Evolutionary conservation across 2,113 vertebrate genomes (phyloP).

Genomic region (Lophura nycthemera): DNA sequence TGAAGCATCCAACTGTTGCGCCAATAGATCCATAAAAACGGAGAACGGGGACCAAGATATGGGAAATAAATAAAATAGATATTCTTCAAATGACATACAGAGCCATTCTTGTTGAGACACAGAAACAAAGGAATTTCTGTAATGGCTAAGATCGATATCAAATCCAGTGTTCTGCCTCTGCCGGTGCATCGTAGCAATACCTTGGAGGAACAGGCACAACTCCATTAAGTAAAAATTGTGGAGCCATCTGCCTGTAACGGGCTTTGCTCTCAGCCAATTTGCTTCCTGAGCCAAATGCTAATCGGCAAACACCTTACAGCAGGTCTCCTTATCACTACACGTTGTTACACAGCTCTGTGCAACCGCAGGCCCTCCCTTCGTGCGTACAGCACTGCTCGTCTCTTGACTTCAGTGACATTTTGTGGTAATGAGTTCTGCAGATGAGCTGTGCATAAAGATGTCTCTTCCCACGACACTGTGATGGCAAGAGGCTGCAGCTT

Average conservation of each 20-base stretch:
- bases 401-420: neutral
- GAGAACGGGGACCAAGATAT: neutral
- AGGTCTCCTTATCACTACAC: neutral
- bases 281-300: neutral
- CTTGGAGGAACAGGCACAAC: neutral
- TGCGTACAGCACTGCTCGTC: neutral
- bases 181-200: neutral
- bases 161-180: neutral
- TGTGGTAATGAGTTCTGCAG: neutral
- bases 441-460: neutral
- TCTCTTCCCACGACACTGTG: neutral
- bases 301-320: neutral
- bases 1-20: slow-evolving; percentile 10
- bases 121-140: neutral
- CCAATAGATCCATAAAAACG: slow-evolving; percentile 42
- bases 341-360: neutral
- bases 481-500: neutral
- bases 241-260: neutral
- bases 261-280: neutral
- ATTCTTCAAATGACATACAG: neutral
- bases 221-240: neutral
- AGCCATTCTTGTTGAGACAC: neutral
- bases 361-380: neutral
- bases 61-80: slow-evolving; percentile 39
- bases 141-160: neutral